These are phyloP conservation scores for Conus ventricosus DNA, from an alignment of 1,140 invertebrate genomes.

Conservation along the genomic window DNA sequence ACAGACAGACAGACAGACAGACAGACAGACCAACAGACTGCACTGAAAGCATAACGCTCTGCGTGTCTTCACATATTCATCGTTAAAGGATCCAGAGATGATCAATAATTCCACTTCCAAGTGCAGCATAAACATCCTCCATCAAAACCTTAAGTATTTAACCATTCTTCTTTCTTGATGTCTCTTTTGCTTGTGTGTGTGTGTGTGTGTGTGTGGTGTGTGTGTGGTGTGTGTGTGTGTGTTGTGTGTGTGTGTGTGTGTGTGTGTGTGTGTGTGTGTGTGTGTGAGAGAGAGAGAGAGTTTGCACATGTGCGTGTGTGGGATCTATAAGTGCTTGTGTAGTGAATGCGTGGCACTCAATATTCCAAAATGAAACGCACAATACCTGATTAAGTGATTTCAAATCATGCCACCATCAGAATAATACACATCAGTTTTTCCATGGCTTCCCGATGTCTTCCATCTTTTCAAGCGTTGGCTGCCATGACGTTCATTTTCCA, in stretches of 20 bases:
- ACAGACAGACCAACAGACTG: too few relatives aligned
- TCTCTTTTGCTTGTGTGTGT: not conserved
- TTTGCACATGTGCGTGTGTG: not conserved
- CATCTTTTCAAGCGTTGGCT: slow-evolving; percentile 76
- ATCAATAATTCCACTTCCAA: too few relatives aligned
- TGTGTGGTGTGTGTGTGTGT: not conserved
- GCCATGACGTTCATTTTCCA: not conserved
- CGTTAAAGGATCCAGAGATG: too few relatives aligned
- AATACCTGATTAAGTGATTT: too few relatives aligned
- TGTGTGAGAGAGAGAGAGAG: too few relatives aligned
- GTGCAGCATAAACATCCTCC: too few relatives aligned
- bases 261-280: not conserved
- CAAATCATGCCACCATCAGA: too few relatives aligned
- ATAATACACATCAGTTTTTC: slow-evolving; percentile 84
- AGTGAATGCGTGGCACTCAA: slow-evolving; percentile 83
- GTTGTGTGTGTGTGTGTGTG: not conserved
- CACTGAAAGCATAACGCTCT: too few relatives aligned
- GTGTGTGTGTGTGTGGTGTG: not conserved
- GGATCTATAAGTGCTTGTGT: not conserved
- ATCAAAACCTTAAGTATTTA: too few relatives aligned
- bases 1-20: too few relatives aligned
- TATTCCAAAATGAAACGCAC: slow-evolving; percentile 92
- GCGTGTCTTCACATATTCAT: too few relatives aligned
- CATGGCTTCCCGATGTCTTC: slow-evolving; percentile 77
- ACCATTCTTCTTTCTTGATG: not conserved